Conservation (phyloP, 1,140 invertebrate genomes). For the Euglossa dilemma region DNA sequence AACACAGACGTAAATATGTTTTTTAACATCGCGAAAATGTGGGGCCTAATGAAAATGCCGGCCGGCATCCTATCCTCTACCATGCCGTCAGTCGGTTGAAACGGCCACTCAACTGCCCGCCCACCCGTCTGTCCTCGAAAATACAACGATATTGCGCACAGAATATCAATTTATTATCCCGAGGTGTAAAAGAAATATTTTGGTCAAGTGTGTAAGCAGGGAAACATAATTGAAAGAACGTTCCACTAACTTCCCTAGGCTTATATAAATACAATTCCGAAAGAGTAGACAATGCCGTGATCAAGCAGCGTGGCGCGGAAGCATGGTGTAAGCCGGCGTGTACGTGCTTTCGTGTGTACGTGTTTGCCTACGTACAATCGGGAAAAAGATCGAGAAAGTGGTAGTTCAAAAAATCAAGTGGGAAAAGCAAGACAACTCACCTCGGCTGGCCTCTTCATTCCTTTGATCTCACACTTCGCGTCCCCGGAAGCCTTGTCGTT, state of each 20-base stretch:
- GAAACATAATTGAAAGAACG: background rate
- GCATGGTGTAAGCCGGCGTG: constrained; percentile 46
- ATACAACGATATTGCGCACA: constrained; percentile 1
- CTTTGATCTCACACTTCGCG: constrained; percentile 91
- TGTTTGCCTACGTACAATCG: constrained; percentile 23
- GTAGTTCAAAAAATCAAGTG: background rate
- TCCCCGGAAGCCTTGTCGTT: constrained; percentile 88
- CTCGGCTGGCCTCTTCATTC: constrained; percentile 93
- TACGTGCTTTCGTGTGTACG: constrained; percentile 19
- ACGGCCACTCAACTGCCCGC: constrained; percentile 45
- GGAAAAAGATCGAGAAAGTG: background rate
- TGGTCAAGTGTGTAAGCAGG: background rate
- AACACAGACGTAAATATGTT: background rate
- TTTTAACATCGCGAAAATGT: constrained; percentile 25
- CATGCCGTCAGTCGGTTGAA: constrained; percentile 50
- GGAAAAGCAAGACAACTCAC: constrained; percentile 83
- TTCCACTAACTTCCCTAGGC: constrained; percentile 2
- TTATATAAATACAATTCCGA: constrained; percentile 17
- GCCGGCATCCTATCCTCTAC: constrained; percentile 70
- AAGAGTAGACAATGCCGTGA: constrained; percentile 42
- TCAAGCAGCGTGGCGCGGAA: constrained; percentile 57
- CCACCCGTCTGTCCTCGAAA: constrained; percentile 15
- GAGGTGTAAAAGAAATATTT: background rate
- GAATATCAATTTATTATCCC: background rate
- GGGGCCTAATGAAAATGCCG: constrained; percentile 68